Conservation (phyloP, 2,797 vertebrate genomes). For the Sitta carolinensis region DNA sequence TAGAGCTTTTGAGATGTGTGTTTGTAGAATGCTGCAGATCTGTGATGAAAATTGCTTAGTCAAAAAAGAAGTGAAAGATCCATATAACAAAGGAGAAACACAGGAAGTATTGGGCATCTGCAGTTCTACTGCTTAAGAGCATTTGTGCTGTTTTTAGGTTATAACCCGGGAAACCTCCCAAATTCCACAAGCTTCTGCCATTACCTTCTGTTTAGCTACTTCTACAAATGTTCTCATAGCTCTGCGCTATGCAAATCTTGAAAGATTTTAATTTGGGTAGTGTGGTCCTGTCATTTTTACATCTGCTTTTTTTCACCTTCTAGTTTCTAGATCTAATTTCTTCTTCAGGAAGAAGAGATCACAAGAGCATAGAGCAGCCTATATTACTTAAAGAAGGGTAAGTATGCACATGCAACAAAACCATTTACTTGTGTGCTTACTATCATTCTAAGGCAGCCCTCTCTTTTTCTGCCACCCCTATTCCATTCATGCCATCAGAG, state of each 20-base stretch:
- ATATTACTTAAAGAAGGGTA: slow-evolving; percentile 99
- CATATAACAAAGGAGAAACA: not conserved
- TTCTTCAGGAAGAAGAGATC: slow-evolving; percentile 94
- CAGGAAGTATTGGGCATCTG: not conserved
- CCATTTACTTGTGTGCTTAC: not conserved
- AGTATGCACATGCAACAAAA: slow-evolving; percentile 55
- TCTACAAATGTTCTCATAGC: not conserved
- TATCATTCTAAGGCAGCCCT: not conserved
- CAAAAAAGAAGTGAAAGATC: not conserved
- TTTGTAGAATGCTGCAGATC: not conserved
- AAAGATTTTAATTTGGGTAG: not conserved
- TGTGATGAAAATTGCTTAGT: not conserved
- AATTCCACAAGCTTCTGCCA: not conserved
- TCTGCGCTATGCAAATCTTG: not conserved
- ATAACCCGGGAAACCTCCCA: not conserved
- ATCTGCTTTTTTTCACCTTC: not conserved
- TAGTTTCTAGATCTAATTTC: slow-evolving; percentile 98
- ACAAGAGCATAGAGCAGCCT: slow-evolving; percentile 95
- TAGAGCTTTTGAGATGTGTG: not conserved
- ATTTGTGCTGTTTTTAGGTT: slow-evolving; percentile 7
- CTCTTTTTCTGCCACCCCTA: not conserved
- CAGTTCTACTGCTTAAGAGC: not conserved
- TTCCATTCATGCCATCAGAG: not conserved
- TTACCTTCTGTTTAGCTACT: slow-evolving; percentile 1
- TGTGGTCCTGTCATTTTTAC: not conserved